Evolutionary conservation across 1,140 invertebrate species (phyloP), one percentile per base, ranked within the genome.

Genomic region (Yoshiicerus persimilis): DNA sequence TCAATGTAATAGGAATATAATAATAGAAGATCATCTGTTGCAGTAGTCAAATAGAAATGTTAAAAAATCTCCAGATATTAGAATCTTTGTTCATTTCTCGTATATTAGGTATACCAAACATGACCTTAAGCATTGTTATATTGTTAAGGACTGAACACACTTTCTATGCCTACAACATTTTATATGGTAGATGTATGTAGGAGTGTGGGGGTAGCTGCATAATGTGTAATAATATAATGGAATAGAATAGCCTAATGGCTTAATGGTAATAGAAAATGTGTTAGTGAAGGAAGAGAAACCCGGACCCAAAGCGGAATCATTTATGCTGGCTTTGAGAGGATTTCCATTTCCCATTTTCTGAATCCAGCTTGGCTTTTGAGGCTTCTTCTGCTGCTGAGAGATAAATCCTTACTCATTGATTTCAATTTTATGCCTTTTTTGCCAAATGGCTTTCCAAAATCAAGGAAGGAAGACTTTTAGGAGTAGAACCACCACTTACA

Each of bases 381-480:
- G 32, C 27, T 77, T 77, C 75, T 80, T 38, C 75, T 80, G 75
- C 75, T n/a, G 32, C 75, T 36, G 75, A 36, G 75, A 80, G 75
- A 80, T 80, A 80, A 80, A 80, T 80, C 16, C 75, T 36, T 4
- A 80, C 70, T 34, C 70, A 77, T 77, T 77, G 70, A 80, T 80
- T 80, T 80, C 75, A 80, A 80, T 80, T 80, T 80, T 80, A 80
- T 80, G 75, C 75, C 75, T 80, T 80, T 80, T 70, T 80, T 32
- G 75, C 75, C 75, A 80, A 80, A 80, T 36, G 32, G 75, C 32
- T 80, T 80, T 30, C 23, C 47, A 56, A 56, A 56, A 56, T 56
- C 47, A 56, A 56, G 47, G 47, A 56, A 56, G 47, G 47, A 56
- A 56, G 47, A 56, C 47, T 56, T 47, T n/a, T n/a, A n/a, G n/a